Conservation (phyloP, 2,113 vertebrate species). For the Suricata suricatta region DNA sequence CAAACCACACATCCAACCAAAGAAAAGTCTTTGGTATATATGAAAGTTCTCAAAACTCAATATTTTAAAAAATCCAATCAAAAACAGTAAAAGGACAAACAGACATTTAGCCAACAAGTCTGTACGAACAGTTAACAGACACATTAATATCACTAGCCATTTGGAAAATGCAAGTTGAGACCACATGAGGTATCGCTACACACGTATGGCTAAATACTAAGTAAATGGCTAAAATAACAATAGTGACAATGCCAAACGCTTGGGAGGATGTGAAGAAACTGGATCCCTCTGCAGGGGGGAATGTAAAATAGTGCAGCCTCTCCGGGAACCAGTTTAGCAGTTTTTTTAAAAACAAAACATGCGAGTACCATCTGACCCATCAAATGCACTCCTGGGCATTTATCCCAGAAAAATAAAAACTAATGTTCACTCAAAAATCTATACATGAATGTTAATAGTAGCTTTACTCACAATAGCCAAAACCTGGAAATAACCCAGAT, state of each 20-base stretch:
- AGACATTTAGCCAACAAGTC: neutral
- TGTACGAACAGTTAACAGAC: neutral
- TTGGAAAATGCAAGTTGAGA: neutral
- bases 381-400: conserved; percentile 43
- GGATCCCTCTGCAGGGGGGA: neutral
- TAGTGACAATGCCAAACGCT: neutral
- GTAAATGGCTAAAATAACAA: neutral
- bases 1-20: neutral
- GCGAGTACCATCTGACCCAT: neutral
- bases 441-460: conserved; percentile 48
- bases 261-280: neutral
- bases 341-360: conserved; percentile 20
- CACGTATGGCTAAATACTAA: neutral
- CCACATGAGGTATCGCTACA: neutral
- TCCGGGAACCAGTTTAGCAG: neutral
- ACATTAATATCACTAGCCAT: neutral
- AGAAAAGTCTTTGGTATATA: neutral
- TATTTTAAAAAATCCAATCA: neutral
- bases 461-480: neutral
- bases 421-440: conserved; percentile 41
- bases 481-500: conserved; percentile 35
- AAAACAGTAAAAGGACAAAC: neutral
- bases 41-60: neutral
- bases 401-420: conserved; percentile 48
- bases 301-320: neutral